phyloP scores from a whole-genome alignment of 30 jellyfish, hydroid and myxozoan species.

The Cassiopea andromeda region DNA sequence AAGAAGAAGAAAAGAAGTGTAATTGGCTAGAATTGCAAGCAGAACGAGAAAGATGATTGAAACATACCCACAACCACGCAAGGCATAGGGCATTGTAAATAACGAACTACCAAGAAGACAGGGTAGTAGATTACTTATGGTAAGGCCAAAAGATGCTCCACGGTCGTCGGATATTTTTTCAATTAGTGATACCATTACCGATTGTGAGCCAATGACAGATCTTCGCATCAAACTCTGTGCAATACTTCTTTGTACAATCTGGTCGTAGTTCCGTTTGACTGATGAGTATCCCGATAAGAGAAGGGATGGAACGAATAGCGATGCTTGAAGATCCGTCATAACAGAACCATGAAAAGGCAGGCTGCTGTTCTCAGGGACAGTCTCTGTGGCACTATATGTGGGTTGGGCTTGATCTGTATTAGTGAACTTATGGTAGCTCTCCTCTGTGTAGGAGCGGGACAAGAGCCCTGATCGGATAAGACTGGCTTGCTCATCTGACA shows the following conservation, averaged over 20 bases:
- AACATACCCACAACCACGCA: slow-evolving; percentile 71
- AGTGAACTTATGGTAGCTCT: slow-evolving; percentile 35
- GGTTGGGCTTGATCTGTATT: slow-evolving; percentile 21
- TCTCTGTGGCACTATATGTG: slow-evolving; percentile 11
- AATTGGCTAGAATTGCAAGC: slow-evolving; percentile 55
- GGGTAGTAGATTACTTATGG: slow-evolving; percentile 74
- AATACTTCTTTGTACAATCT: slow-evolving; percentile 28
- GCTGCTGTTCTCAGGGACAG: background rate
- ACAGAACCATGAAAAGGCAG: slow-evolving; percentile 1
- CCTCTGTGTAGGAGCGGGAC: slow-evolving; percentile 61
- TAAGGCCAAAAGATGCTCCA: slow-evolving; percentile 76
- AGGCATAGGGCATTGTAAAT: slow-evolving; percentile 72
- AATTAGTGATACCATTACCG: slow-evolving; percentile 38
- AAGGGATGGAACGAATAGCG: slow-evolving; percentile 68
- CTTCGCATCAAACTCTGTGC: slow-evolving; percentile 38
- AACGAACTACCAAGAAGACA: slow-evolving; percentile 68
- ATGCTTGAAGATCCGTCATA: slow-evolving; percentile 69
- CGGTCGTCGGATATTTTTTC: slow-evolving; percentile 86
- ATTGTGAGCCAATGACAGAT: slow-evolving; percentile 19
- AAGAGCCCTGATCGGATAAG: slow-evolving; percentile 50
- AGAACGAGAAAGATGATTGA: slow-evolving; percentile 41
- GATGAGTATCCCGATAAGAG: slow-evolving; percentile 45
- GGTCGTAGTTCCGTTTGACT: slow-evolving; percentile 33
- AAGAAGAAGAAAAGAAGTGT: slow-evolving; percentile 62
- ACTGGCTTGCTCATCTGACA: slow-evolving; percentile 65